A percentile compares a stretch with the other conserved stretches of the same genome.
Conservation (phyloP, 2,113 vertebrate genomes). For the Promerops cafer region DNA sequence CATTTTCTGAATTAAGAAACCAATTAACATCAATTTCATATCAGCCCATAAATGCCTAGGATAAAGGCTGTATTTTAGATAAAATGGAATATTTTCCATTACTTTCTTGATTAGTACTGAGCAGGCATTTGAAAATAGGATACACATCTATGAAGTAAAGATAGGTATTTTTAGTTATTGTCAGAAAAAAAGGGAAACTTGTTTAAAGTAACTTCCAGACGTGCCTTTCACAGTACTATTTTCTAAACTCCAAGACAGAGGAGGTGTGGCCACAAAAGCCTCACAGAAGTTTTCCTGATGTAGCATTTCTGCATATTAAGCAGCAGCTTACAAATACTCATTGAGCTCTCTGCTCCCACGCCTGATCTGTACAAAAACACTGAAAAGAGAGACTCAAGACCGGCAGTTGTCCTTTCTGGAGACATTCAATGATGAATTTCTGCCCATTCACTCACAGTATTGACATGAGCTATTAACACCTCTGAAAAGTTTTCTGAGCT, state of each 20-base stretch:
- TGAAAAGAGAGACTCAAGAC: conserved; percentile 65
- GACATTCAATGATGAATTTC: conserved; percentile 72
- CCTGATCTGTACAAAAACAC: conserved; percentile 69
- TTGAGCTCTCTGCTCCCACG: conserved; percentile 75
- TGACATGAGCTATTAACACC: conserved; percentile 75
- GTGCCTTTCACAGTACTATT: conserved; percentile 37
- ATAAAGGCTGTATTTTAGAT: background rate
- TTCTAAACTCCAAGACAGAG: conserved; percentile 34
- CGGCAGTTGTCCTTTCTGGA: conserved; percentile 77
- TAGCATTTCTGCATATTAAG: conserved; percentile 84
- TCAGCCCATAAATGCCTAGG: background rate
- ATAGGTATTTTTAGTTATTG: background rate
- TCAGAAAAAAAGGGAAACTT: background rate
- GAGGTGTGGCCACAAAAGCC: conserved; percentile 61
- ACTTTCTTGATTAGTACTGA: background rate
- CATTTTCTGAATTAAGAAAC: background rate
- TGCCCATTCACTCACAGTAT: conserved; percentile 69
- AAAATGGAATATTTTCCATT: background rate
- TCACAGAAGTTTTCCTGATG: conserved; percentile 66
- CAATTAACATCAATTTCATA: background rate
- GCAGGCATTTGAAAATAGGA: background rate
- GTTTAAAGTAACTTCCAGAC: conserved; percentile 26
- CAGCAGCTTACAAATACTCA: conserved; percentile 82
- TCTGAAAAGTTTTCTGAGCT: conserved; percentile 67
- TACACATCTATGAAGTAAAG: background rate